Percentiles rank a stretch among this genome's conserved stretches.
These are phyloP conservation scores for Rhincodon typus DNA, from an alignment of 2,797 vertebrate species.

Conservation along the genomic window DNA sequence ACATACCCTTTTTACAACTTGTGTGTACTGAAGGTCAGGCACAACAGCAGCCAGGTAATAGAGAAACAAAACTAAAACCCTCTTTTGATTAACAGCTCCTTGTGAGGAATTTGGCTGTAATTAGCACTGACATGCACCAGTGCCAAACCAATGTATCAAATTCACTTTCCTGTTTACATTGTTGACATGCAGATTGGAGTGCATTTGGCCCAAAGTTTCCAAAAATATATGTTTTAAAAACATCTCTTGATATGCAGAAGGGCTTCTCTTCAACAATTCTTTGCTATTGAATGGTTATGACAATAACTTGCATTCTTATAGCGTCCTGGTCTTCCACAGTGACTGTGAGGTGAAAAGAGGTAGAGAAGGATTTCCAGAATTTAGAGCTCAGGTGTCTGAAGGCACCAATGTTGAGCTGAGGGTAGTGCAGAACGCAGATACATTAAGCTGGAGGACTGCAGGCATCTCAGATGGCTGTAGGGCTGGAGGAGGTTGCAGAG, in stretches of 20 bases:
- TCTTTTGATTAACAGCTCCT: constrained; percentile 49
- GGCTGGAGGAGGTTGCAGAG: background rate
- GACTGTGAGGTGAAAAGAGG: background rate
- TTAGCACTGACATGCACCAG: constrained; percentile 55
- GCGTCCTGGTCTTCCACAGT: background rate
- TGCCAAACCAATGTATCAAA: constrained; percentile 55
- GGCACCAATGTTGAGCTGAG: background rate
- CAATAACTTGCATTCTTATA: background rate
- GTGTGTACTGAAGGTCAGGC: background rate
- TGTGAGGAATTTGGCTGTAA: constrained; percentile 51
- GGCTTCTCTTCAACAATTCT: background rate
- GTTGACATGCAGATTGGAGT: constrained; percentile 48
- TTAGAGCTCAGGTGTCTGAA: background rate
- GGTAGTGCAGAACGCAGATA: background rate
- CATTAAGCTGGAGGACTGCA: too few relatives aligned
- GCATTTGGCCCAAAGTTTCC: background rate
- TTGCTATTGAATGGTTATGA: background rate
- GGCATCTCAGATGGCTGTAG: background rate
- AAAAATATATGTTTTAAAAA: background rate
- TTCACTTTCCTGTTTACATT: constrained; percentile 65
- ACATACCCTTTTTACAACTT: background rate
- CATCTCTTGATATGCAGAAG: background rate
- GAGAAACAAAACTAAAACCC: background rate
- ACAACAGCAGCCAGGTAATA: background rate
- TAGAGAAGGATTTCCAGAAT: background rate